phyloP scores from a whole-genome alignment of 1,140 invertebrate species.

The Saccostrea cuccullata region DNA sequence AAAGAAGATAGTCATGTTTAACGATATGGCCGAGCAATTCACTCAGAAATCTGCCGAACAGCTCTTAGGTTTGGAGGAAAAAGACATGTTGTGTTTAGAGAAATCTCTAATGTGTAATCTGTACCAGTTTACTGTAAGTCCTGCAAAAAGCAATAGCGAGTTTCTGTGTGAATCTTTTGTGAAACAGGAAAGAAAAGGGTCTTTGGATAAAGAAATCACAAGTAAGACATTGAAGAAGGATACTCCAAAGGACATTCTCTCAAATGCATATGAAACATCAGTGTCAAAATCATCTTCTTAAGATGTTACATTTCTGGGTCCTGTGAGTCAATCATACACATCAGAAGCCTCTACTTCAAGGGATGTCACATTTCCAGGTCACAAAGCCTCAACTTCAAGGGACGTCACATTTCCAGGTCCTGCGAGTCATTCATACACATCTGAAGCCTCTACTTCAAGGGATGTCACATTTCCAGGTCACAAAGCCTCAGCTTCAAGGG shows the following conservation, averaged over 20 bases:
- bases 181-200: background rate
- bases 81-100: background rate
- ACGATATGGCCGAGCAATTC: constrained; percentile 25
- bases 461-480: no score
- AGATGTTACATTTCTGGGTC: background rate
- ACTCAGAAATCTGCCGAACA: background rate
- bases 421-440: no score
- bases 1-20: constrained; percentile 8
- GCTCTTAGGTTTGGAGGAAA: background rate
- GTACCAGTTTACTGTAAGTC: background rate
- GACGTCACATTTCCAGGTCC: background rate
- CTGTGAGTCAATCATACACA: no score
- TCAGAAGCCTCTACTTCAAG: no score
- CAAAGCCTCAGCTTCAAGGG: no score
- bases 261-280: background rate
- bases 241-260: background rate
- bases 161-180: background rate
- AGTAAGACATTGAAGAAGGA: background rate
- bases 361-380: no score
- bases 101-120: background rate
- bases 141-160: background rate
- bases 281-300: background rate
- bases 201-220: background rate
- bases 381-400: no score
- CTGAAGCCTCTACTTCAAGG: no score